Evolutionary conservation across 2,888 invertebrate species (phyloP).

Genomic region (Noctua fimbriata): DNA sequence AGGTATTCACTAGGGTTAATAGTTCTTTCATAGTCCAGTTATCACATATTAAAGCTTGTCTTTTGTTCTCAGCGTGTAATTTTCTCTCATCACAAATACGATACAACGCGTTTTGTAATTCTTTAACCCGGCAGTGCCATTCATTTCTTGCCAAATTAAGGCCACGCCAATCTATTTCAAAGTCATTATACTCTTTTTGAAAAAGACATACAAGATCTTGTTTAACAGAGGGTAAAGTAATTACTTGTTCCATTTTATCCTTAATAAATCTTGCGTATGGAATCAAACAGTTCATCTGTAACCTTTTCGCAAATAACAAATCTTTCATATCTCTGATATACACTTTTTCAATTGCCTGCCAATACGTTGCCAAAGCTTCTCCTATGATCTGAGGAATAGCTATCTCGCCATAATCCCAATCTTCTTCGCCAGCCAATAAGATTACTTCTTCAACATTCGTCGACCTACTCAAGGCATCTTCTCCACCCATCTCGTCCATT

Average conservation of each 20-base stretch:
- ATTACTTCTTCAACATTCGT: conserved; percentile 73
- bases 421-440: conserved; percentile 84
- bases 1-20: conserved; percentile 89
- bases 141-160: conserved; percentile 91
- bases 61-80: conserved; percentile 88
- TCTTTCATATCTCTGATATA: conserved; percentile 90
- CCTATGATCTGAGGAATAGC: conserved; percentile 80
- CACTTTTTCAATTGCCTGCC: conserved; percentile 87
- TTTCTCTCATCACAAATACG: conserved; percentile 90
- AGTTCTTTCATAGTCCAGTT: conserved; percentile 91
- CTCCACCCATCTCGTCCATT: conserved; percentile 70
- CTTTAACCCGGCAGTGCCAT: conserved; percentile 90
- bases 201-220: conserved; percentile 90
- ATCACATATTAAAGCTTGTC: conserved; percentile 87
- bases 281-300: conserved; percentile 88
- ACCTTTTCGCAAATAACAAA: conserved; percentile 90
- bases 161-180: conserved; percentile 90
- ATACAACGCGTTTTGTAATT: conserved; percentile 88
- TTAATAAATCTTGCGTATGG: conserved; percentile 90
- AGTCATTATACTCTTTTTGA: conserved; percentile 90
- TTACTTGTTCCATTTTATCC: conserved; percentile 89
- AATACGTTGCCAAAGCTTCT: conserved; percentile 85
- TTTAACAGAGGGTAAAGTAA: conserved; percentile 90
- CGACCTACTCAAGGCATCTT: conserved; percentile 57
- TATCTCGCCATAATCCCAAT: conserved; percentile 86